Conservation (phyloP, 2,113 vertebrate species). For the Sylvietta virens region DNA sequence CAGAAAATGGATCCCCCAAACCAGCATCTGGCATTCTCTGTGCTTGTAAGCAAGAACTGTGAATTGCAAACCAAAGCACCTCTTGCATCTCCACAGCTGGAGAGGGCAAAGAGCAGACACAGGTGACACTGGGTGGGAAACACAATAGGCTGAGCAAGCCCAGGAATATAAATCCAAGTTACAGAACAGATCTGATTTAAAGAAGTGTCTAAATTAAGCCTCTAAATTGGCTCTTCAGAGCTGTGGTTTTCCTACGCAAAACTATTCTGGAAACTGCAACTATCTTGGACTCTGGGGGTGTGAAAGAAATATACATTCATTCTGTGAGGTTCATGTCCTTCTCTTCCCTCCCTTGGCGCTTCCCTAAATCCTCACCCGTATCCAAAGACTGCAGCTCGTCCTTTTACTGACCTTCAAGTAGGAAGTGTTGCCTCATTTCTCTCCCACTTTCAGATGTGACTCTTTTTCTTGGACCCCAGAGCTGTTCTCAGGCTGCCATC, state of each 20-base stretch:
- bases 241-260: conserved; percentile 36
- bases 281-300: conserved; percentile 56
- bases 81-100: background rate
- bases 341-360: background rate
- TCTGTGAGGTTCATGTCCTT: conserved; percentile 1
- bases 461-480: background rate
- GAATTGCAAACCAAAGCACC: background rate
- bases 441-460: background rate
- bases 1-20: background rate
- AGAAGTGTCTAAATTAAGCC: conserved; percentile 24
- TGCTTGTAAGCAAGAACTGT: background rate
- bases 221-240: background rate
- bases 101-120: background rate
- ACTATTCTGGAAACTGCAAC: conserved; percentile 45
- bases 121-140: background rate
- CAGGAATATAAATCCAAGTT: background rate
- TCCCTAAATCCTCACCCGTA: background rate
- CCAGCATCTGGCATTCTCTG: background rate
- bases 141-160: background rate
- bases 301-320: background rate
- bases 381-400: background rate
- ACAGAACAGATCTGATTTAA: background rate
- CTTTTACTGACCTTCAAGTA: background rate
- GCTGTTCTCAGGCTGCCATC: background rate
- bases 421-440: conserved; percentile 11